A percentile compares a stretch with the other conserved stretches of the same genome.
These are phyloP conservation scores for Drosophila orosa DNA, from an alignment of 1,140 invertebrate genomes.

Conservation along the genomic window DNA sequence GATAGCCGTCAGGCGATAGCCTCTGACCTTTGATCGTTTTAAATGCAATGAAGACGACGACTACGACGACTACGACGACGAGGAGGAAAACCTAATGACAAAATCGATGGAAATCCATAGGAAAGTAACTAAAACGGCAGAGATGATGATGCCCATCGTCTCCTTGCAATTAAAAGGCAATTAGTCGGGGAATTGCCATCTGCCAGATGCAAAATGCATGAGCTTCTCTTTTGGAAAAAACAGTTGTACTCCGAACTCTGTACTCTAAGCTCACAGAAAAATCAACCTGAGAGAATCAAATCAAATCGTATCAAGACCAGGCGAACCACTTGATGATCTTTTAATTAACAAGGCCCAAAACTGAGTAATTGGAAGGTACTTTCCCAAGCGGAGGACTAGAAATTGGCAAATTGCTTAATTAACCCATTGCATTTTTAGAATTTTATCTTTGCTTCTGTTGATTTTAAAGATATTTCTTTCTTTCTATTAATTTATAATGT, in stretches of 20 bases:
- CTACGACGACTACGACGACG: neutral
- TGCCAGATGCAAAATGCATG: constrained; percentile 33
- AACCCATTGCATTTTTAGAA: neutral
- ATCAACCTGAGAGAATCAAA: constrained; percentile 6
- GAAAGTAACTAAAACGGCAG: constrained; percentile 12
- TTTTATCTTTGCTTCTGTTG: too few species aligned
- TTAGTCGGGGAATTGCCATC: constrained; percentile 55
- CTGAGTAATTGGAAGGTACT: neutral
- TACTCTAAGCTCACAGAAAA: neutral
- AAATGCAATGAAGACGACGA: constrained; percentile 12
- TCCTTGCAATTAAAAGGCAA: constrained; percentile 75
- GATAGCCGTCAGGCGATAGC: constrained; percentile 1
- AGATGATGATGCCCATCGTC: constrained; percentile 4
- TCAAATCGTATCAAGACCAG: constrained; percentile 2
- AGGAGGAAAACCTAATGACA: constrained; percentile 36
- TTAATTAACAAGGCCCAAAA: constrained; percentile 29
- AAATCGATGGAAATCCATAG: constrained; percentile 48
- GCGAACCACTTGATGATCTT: constrained; percentile 27
- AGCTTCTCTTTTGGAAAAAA: constrained; percentile 6
- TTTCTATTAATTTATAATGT: too few species aligned
- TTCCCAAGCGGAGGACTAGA: neutral
- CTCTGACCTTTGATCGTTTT: constrained; percentile 38
- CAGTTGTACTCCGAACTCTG: neutral
- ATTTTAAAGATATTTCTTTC: too few species aligned
- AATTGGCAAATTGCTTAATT: constrained; percentile 10